phyloP scores from a whole-genome alignment of 2,888 invertebrate species.

The Andrena dorsata region DNA sequence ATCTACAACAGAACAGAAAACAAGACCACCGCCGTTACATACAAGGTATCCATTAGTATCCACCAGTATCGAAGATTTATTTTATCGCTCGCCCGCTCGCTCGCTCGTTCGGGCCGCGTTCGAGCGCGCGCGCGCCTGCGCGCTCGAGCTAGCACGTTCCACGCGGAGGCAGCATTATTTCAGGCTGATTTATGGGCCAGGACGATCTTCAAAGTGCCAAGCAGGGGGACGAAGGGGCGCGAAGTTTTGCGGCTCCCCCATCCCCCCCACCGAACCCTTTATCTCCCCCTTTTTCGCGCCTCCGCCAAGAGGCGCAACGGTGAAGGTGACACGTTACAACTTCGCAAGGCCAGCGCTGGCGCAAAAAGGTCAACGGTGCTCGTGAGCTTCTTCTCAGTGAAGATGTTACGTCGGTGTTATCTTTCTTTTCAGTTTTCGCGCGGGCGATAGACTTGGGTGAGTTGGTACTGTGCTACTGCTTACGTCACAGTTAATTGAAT shows the following conservation, averaged over 20 bases:
- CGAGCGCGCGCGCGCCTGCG: conserved; percentile 33
- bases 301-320: conserved; percentile 22
- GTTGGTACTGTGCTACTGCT: not conserved
- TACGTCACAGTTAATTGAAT: not conserved
- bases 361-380: conserved; percentile 65
- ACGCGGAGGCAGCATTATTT: conserved; percentile 77
- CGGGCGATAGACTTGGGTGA: not conserved
- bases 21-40: conserved; percentile 85
- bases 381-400: conserved; percentile 48
- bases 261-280: not conserved
- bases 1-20: conserved; percentile 85
- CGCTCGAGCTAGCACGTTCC: conserved; percentile 68
- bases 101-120: conserved; percentile 44
- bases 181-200: conserved; percentile 79
- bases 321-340: conserved; percentile 67
- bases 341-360: conserved; percentile 62
- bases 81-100: conserved; percentile 76
- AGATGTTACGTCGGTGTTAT: conserved; percentile 4
- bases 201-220: conserved; percentile 63
- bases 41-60: conserved; percentile 84
- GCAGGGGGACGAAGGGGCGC: conserved; percentile 49
- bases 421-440: not conserved
- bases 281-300: conserved; percentile 16
- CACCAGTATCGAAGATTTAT: conserved; percentile 82
- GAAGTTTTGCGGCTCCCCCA: conserved; percentile 56